Evolutionary conservation across 2,113 vertebrate species (phyloP).

Genomic region (Syrmaticus mikado): DNA sequence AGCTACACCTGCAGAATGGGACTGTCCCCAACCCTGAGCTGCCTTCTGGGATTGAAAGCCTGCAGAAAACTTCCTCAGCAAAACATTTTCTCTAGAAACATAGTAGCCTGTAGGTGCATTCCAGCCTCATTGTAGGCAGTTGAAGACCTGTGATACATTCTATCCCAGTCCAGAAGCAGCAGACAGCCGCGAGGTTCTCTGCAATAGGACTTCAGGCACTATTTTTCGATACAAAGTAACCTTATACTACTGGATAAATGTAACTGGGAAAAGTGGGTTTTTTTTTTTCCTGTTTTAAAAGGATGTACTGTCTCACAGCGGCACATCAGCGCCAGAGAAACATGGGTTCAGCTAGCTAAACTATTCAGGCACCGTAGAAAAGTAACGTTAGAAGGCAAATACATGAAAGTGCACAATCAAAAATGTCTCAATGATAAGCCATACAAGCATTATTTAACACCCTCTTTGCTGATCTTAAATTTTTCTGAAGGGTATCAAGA

Average conservation of each 20-base stretch:
- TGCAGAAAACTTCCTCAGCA: neutral
- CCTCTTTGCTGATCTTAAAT: neutral
- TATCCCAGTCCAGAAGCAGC: neutral
- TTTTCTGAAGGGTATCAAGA: neutral
- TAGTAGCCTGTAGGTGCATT: neutral
- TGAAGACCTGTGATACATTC: neutral
- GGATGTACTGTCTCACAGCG: neutral
- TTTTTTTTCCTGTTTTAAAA: neutral
- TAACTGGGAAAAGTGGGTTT: neutral
- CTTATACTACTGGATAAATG: neutral
- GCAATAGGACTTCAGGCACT: neutral
- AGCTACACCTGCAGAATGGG: neutral
- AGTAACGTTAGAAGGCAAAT: neutral
- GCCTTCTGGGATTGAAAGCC: neutral
- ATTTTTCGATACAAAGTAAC: neutral
- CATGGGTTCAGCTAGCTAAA: neutral
- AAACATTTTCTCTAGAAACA: neutral
- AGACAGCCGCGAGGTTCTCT: neutral
- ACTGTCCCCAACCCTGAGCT: accelerated
- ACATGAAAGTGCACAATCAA: neutral
- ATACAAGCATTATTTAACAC: neutral
- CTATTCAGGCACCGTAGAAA: conserved; percentile 11
- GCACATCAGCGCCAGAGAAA: neutral
- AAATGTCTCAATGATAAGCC: neutral
- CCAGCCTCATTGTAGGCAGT: neutral